Evolutionary conservation across 30 jellyfish, hydroid and myxozoan genomes (phyloP).

Genomic region (Rhopilema esculentum): DNA sequence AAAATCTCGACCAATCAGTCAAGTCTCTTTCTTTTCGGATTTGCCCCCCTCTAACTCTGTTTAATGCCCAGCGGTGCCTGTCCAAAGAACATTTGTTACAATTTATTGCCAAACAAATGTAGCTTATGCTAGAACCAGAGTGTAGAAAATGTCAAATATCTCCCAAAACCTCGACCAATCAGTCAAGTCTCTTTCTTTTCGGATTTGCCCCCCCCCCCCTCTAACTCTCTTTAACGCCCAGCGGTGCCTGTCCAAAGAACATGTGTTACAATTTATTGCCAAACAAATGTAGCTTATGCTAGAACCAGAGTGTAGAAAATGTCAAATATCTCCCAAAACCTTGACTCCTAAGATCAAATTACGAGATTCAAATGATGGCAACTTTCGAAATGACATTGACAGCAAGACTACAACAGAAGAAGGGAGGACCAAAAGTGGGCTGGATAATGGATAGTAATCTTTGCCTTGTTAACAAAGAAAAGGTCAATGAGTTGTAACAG

Average conservation of each 20-base stretch:
- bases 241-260: too few species aligned
- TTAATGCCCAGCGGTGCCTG: background rate
- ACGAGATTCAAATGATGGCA: background rate
- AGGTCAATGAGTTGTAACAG: background rate
- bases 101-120: too few species aligned
- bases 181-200: too few species aligned
- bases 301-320: background rate
- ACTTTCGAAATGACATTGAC: background rate
- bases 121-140: background rate
- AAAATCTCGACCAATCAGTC: too few species aligned
- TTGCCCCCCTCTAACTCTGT: too few species aligned
- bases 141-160: background rate
- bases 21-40: too few species aligned
- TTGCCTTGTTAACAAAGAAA: background rate
- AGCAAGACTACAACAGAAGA: background rate
- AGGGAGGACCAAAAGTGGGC: background rate
- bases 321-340: background rate
- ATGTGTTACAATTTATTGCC: too few species aligned
- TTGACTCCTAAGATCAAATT: background rate
- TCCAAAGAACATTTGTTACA: too few species aligned
- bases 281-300: background rate
- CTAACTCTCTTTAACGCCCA: too few species aligned
- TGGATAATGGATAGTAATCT: background rate
- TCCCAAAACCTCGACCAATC: too few species aligned
- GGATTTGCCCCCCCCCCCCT: too few species aligned